phyloP scores from a whole-genome alignment of 2,113 vertebrate species.

The Dunckerocampus dactyliophorus region DNA sequence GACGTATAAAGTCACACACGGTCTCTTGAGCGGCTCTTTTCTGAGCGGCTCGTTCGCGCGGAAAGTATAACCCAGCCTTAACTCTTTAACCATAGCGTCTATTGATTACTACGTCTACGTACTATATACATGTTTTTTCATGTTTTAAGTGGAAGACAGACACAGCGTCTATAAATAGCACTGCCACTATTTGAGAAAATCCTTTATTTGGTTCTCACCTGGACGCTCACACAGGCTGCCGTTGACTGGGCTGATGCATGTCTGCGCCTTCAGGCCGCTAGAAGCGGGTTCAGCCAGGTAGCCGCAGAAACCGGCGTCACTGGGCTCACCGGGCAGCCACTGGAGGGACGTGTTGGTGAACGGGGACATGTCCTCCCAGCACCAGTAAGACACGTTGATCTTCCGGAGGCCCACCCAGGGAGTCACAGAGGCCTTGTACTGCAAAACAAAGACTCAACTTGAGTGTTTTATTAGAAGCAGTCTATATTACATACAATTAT shows the following conservation, averaged over 20 bases:
- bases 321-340: conserved; percentile 89
- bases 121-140: too few species aligned
- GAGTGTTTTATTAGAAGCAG: background rate
- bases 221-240: conserved; percentile 91
- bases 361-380: conserved; percentile 98
- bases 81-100: too few species aligned
- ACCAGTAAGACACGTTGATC: conserved; percentile 97
- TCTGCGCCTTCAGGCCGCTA: conserved; percentile 85
- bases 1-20: too few species aligned
- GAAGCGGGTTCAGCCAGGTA: conserved; percentile 84
- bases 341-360: conserved; percentile 90
- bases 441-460: background rate
- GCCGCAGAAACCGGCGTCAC: conserved; percentile 91
- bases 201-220: conserved; percentile 64
- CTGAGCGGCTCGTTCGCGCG: too few species aligned
- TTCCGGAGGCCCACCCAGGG: conserved; percentile 96
- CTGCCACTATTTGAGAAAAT: too few species aligned
- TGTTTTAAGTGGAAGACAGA: too few species aligned
- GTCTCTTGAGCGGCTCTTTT: too few species aligned
- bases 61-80: too few species aligned
- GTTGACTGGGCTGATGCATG: conserved; percentile 81
- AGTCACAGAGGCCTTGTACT: conserved; percentile 84
- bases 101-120: too few species aligned
- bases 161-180: too few species aligned
- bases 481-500: background rate